phyloP scores from a whole-genome alignment of 2,113 vertebrate species.

The Andinoacara biseriatus region DNA sequence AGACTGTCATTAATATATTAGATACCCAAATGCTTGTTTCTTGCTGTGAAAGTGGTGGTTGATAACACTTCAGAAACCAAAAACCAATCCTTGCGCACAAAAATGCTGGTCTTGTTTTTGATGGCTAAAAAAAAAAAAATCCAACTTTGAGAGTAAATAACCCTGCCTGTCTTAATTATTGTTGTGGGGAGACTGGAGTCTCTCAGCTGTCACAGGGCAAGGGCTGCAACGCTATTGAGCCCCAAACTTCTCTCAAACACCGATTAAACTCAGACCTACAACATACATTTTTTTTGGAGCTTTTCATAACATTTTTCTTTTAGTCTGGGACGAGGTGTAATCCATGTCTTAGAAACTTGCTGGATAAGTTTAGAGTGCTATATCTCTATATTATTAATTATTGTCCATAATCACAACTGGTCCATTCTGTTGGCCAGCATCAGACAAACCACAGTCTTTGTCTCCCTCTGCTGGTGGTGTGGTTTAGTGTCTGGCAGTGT shows the following conservation, averaged over 20 bases:
- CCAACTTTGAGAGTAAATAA: background rate
- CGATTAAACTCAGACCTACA: accelerated
- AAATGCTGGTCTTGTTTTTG: background rate
- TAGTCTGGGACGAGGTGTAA: background rate
- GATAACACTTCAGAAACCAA: background rate
- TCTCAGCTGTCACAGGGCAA: background rate
- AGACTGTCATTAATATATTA: background rate
- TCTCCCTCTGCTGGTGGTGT: slow-evolving; percentile 52
- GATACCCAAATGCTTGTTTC: background rate
- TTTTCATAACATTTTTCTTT: background rate
- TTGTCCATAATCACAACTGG: background rate
- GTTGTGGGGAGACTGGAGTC: background rate
- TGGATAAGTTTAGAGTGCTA: background rate
- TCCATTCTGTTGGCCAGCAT: background rate
- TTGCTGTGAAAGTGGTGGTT: background rate
- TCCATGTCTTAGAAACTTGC: background rate
- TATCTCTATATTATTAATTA: background rate
- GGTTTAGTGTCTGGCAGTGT: background rate
- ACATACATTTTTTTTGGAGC: background rate
- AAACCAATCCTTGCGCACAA: accelerated
- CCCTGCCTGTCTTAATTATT: background rate
- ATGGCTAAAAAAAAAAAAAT: background rate
- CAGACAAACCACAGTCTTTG: slow-evolving; percentile 25
- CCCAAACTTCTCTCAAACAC: background rate
- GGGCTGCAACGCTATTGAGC: background rate